A percentile compares a stretch with the other conserved stretches of the same genome.
Evolutionary conservation across 2,888 invertebrate species (phyloP).

Genomic region (Athalia cordata): DNA sequence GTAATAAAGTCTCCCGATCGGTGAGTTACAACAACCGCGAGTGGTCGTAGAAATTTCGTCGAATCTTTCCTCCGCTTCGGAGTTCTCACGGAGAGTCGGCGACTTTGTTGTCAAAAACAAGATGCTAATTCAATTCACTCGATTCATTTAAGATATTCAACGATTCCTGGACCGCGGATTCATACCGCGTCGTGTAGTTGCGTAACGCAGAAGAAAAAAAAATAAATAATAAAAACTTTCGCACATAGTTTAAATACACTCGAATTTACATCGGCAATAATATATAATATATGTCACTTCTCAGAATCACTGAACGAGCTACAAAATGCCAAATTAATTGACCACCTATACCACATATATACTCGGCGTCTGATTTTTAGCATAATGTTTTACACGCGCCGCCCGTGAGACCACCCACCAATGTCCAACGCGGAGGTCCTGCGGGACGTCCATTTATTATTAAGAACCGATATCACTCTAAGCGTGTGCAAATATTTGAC

Average conservation of each 20-base stretch:
- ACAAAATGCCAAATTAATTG: constrained; percentile 67
- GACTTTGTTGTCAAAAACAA: constrained; percentile 34
- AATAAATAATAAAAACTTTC: neutral
- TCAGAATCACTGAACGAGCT: neutral
- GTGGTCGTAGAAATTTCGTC: constrained; percentile 15
- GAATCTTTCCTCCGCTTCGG: neutral
- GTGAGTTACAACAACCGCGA: neutral
- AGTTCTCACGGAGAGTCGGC: constrained; percentile 39
- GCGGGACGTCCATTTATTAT: neutral
- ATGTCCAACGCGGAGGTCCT: no score
- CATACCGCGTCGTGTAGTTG: constrained; percentile 17
- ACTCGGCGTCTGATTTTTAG: constrained; percentile 51
- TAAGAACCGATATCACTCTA: neutral
- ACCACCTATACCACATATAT: constrained; percentile 50
- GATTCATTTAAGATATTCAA: constrained; percentile 34
- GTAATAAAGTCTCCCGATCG: neutral
- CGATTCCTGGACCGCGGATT: constrained; percentile 13
- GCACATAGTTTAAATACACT: neutral
- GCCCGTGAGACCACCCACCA: neutral
- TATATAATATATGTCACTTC: neutral
- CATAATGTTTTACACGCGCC: constrained; percentile 49
- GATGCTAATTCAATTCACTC: constrained; percentile 29
- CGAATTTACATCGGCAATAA: no score
- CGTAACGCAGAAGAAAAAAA: neutral
- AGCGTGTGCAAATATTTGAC: constrained; percentile 20